Conservation (phyloP, 1,140 invertebrate genomes). For the Polypedilum pembai region DNA sequence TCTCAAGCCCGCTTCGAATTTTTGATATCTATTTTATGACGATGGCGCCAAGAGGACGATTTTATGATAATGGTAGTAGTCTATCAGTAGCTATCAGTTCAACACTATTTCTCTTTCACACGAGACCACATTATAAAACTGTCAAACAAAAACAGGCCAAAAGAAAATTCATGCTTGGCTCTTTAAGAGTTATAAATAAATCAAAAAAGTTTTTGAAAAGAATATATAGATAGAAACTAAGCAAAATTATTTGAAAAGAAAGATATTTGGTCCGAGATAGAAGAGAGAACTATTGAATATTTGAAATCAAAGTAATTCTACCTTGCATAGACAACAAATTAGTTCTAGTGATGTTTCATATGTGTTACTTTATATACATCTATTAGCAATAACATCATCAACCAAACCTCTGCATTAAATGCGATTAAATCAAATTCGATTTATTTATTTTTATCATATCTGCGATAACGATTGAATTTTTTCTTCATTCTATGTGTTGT, state of each 20-base stretch:
- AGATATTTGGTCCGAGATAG: too few relatives aligned
- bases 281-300: too few relatives aligned
- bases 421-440: slow-evolving; percentile 28
- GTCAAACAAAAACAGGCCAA: background rate
- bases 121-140: background rate
- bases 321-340: too few relatives aligned
- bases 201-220: background rate
- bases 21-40: slow-evolving; percentile 16
- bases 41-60: slow-evolving; percentile 23
- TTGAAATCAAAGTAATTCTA: too few relatives aligned
- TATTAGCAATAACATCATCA: background rate
- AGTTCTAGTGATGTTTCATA: too few relatives aligned
- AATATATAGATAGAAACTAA: too few relatives aligned
- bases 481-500: background rate
- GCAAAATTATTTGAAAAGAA: too few relatives aligned
- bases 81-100: background rate
- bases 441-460: slow-evolving; percentile 26
- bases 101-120: slow-evolving; percentile 1
- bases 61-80: background rate
- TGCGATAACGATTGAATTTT: slow-evolving; percentile 23
- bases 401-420: slow-evolving; percentile 16
- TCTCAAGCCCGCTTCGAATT: background rate
- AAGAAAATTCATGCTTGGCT: background rate
- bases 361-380: too few relatives aligned
- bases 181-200: background rate